Conservation (phyloP, 1,140 invertebrate species). For the Solen grandis region DNA sequence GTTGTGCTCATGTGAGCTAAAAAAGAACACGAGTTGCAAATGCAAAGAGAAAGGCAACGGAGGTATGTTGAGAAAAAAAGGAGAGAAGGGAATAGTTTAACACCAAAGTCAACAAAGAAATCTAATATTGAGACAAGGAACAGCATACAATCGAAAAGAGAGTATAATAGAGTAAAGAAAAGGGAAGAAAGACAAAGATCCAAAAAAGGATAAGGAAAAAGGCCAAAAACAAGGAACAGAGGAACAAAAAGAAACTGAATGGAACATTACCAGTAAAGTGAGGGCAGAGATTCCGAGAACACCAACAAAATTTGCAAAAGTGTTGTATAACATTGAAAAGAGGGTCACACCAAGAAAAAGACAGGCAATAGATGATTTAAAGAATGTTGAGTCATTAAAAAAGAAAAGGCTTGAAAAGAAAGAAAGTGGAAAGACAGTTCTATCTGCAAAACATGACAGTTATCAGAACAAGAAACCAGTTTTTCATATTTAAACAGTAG, state of each 20-base stretch:
- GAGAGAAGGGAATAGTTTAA: neutral
- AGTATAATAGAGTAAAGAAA: constrained; percentile 28
- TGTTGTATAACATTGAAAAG: neutral
- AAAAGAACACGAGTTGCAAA: constrained; percentile 6
- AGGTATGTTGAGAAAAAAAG: neutral
- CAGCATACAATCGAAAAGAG: constrained; percentile 2
- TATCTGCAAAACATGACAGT: neutral
- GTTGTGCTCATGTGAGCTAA: no score
- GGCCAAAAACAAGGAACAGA: constrained; percentile 11
- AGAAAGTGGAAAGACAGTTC: neutral
- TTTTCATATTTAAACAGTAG: neutral
- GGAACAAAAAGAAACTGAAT: constrained; percentile 11
- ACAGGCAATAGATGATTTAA: neutral
- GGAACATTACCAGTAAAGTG: constrained; percentile 1
- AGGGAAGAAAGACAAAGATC: constrained; percentile 10
- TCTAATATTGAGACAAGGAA: constrained; percentile 12
- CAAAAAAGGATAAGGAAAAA: constrained; percentile 29
- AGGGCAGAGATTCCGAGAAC: neutral
- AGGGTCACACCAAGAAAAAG: constrained; percentile 2
- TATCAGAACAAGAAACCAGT: neutral
- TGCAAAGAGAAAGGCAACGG: constrained; percentile 9
- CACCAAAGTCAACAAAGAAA: constrained; percentile 6
- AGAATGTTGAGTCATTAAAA: neutral
- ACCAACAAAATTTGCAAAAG: constrained; percentile 8
- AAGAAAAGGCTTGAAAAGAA: neutral